phyloP scores from a whole-genome alignment of 2,888 invertebrate genomes.

The Calliscelio sp. region DNA sequence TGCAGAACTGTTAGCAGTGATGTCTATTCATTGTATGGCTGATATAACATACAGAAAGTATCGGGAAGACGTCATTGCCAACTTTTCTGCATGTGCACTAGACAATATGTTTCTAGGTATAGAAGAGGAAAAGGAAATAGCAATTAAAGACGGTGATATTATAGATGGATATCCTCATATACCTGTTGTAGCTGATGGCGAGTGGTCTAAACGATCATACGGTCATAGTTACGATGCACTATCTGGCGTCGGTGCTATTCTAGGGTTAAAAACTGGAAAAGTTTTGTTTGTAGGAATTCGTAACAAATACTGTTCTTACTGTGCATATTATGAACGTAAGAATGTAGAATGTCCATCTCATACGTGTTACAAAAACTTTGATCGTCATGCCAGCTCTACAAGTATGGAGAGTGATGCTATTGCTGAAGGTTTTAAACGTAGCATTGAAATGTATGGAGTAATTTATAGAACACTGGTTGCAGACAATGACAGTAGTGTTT shows the following conservation, averaged over 20 bases:
- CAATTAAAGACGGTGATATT: not conserved
- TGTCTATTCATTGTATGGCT: no score
- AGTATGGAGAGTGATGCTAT: slow-evolving; percentile 34
- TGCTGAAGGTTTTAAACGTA: slow-evolving; percentile 15
- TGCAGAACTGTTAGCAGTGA: no score
- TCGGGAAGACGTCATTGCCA: not conserved
- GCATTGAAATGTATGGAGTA: slow-evolving; percentile 29
- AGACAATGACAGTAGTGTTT: slow-evolving; percentile 25
- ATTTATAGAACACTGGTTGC: slow-evolving; percentile 10
- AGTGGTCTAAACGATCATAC: not conserved
- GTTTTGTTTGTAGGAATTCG: slow-evolving; percentile 1
- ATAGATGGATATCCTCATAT: not conserved
- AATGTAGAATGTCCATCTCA: not conserved
- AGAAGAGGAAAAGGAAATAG: not conserved
- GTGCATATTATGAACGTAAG: not conserved
- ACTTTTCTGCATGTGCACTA: not conserved
- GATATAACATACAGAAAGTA: no score
- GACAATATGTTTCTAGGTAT: not conserved
- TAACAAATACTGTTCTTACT: slow-evolving; percentile 19
- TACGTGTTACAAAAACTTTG: slow-evolving; percentile 26
- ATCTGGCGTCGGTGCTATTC: not conserved
- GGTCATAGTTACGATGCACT: not conserved
- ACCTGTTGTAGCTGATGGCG: not conserved
- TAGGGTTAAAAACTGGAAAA: not conserved
- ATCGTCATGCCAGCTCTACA: not conserved